These are phyloP conservation scores for Kryptolebias ocellatus DNA, from an alignment of 2,797 vertebrate genomes.

Conservation along the genomic window DNA sequence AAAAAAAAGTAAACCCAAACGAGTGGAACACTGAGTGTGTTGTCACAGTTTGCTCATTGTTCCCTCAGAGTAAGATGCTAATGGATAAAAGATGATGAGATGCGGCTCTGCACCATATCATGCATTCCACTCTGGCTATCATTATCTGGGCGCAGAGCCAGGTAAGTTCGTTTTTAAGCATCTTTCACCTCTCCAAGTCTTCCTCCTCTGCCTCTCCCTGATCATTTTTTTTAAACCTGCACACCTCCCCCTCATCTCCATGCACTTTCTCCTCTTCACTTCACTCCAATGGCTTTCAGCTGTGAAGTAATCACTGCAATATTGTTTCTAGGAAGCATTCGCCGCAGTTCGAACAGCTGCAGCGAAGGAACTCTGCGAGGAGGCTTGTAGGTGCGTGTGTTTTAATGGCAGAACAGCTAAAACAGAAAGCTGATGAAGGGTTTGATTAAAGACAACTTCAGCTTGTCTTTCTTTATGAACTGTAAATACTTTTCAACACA, in stretches of 20 bases:
- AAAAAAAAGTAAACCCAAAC: slow-evolving; percentile 33
- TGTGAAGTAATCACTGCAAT: slow-evolving; percentile 75
- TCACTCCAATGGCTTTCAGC: slow-evolving; percentile 77
- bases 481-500: slow-evolving; percentile 21
- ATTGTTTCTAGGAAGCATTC: slow-evolving; percentile 54
- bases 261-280: slow-evolving; percentile 54
- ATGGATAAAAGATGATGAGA: slow-evolving; percentile 30
- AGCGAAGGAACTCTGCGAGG: slow-evolving; percentile 42
- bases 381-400: slow-evolving; percentile 39
- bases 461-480: background rate
- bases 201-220: slow-evolving; percentile 24
- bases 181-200: slow-evolving; percentile 7
- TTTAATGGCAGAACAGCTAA: slow-evolving; percentile 28
- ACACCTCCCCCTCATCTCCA: slow-evolving; percentile 18
- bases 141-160: slow-evolving; percentile 34
- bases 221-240: slow-evolving; percentile 13
- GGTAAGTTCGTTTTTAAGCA: slow-evolving; percentile 48
- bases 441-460: slow-evolving; percentile 16
- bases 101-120: background rate
- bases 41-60: slow-evolving; percentile 38
- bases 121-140: slow-evolving; percentile 30
- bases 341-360: slow-evolving; percentile 56
- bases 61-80: slow-evolving; percentile 40
- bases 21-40: slow-evolving; percentile 25
- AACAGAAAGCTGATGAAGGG: slow-evolving; percentile 22